Conservation (phyloP, 2,797 vertebrate genomes). For the Pangasius krempfi region DNA sequence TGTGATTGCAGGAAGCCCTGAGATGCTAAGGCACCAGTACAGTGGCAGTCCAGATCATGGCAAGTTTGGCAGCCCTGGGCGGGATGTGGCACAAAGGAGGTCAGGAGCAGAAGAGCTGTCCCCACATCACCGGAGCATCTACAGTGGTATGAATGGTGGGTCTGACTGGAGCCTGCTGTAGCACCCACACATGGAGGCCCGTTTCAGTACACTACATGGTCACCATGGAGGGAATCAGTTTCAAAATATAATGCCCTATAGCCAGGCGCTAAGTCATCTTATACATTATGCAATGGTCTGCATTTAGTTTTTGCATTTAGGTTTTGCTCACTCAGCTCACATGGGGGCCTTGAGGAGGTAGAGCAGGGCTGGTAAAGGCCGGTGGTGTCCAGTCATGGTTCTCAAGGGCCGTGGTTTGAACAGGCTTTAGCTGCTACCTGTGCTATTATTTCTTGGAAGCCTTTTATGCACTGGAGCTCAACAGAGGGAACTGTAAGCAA, state of each 20-base stretch:
- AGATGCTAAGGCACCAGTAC: conserved; percentile 84
- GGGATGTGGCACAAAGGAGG: conserved; percentile 84
- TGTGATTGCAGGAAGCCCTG: conserved; percentile 86
- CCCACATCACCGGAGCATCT: conserved; percentile 89
- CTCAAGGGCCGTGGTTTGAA: conserved; percentile 55
- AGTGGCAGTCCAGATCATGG: conserved; percentile 79
- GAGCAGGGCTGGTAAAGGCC: conserved; percentile 53
- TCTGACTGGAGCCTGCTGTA: conserved; percentile 61
- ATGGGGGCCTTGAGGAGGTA: conserved; percentile 40
- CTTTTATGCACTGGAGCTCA: conserved; percentile 52
- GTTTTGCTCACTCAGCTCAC: conserved; percentile 47
- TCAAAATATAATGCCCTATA: conserved; percentile 42
- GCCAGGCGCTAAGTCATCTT: conserved; percentile 55
- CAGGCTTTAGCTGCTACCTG: conserved; percentile 56
- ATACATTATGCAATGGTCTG: conserved; percentile 52
- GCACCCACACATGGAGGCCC: conserved; percentile 47
- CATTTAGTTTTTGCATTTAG: conserved; percentile 48
- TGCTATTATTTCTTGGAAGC: conserved; percentile 50
- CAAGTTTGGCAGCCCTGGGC: conserved; percentile 79
- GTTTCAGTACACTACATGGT: conserved; percentile 49
- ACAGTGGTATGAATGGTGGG: conserved; percentile 93
- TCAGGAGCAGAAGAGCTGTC: conserved; percentile 80
- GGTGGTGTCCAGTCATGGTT: conserved; percentile 64
- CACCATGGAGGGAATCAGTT: conserved; percentile 47
- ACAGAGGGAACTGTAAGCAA: conserved; percentile 50